A percentile compares a stretch with the other conserved stretches of the same genome.
Evolutionary conservation across 2,113 vertebrate genomes (phyloP).

Genomic region (Ursus arctos): DNA sequence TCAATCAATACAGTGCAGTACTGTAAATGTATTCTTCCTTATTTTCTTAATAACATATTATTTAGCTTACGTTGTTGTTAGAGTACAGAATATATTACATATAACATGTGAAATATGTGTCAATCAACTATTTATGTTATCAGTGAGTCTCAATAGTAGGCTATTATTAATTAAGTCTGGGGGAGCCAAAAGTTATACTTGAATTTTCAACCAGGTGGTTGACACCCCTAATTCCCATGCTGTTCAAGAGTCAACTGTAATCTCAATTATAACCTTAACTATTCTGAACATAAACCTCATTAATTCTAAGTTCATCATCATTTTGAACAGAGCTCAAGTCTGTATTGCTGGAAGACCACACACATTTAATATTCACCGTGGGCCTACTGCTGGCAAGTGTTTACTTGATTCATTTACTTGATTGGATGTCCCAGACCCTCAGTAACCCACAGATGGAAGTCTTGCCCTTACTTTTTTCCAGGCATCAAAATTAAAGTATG

Average conservation of each 20-base stretch:
- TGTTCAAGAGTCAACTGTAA: background rate
- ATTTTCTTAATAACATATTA: background rate
- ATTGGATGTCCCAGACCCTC: background rate
- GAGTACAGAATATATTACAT: background rate
- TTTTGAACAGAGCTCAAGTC: slow-evolving; percentile 50
- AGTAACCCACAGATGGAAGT: background rate
- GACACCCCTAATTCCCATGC: background rate
- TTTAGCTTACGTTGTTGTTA: background rate
- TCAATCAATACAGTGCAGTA: background rate
- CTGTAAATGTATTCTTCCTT: background rate
- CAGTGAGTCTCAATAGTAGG: background rate
- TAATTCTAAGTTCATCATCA: slow-evolving; percentile 58
- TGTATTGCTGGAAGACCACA: background rate
- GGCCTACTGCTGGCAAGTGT: slow-evolving; percentile 35
- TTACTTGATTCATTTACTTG: slow-evolving; percentile 13
- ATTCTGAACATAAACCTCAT: slow-evolving; percentile 41
- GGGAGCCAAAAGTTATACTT: background rate
- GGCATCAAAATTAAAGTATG: background rate
- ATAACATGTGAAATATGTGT: background rate
- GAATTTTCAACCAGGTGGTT: background rate
- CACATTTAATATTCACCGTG: fast-evolving
- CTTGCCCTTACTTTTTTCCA: background rate
- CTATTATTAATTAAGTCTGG: background rate
- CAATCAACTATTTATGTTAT: background rate
- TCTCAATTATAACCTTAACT: slow-evolving; percentile 2